Conservation (phyloP, 2,797 vertebrate genomes). For the Pseudochaenichthys georgianus region DNA sequence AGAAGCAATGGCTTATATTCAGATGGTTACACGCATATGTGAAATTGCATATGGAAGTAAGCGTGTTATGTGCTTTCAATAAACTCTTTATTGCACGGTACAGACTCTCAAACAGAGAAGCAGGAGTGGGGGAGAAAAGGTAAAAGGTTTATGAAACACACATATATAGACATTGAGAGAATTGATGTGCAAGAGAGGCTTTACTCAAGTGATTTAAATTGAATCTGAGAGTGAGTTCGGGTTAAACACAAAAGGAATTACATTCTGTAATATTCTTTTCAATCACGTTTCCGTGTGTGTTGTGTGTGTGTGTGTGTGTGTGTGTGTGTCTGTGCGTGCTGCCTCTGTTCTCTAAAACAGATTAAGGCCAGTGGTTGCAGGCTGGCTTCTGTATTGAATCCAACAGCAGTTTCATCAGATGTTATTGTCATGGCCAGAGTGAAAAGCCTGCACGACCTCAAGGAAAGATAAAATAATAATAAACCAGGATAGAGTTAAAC, state of each 20-base stretch:
- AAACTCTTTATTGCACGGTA: background rate
- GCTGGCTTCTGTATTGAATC: slow-evolving; percentile 23
- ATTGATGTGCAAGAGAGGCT: background rate
- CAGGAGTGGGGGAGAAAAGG: background rate
- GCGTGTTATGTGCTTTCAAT: background rate
- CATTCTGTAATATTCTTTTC: slow-evolving; percentile 43
- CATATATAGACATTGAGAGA: background rate
- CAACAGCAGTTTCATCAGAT: slow-evolving; percentile 45
- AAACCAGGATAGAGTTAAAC: slow-evolving; percentile 2
- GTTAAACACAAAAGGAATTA: slow-evolving; percentile 28
- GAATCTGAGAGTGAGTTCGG: slow-evolving; percentile 9
- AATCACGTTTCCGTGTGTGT: slow-evolving; percentile 13
- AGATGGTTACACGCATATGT: background rate
- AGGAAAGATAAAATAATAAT: slow-evolving; percentile 3
- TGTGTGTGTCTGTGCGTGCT: background rate
- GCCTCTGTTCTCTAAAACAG: slow-evolving; percentile 28
- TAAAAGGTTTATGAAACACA: slow-evolving; percentile 8
- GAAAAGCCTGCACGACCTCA: slow-evolving; percentile 18
- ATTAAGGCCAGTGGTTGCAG: slow-evolving; percentile 42
- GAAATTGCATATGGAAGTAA: background rate
- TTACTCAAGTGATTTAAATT: slow-evolving; percentile 31
- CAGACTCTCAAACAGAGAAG: rapidly evolving
- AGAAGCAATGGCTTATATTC: background rate
- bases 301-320: background rate
- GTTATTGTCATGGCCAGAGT: slow-evolving; percentile 27